Conservation (phyloP, 2,888 invertebrate genomes). For the Seira ritae region DNA sequence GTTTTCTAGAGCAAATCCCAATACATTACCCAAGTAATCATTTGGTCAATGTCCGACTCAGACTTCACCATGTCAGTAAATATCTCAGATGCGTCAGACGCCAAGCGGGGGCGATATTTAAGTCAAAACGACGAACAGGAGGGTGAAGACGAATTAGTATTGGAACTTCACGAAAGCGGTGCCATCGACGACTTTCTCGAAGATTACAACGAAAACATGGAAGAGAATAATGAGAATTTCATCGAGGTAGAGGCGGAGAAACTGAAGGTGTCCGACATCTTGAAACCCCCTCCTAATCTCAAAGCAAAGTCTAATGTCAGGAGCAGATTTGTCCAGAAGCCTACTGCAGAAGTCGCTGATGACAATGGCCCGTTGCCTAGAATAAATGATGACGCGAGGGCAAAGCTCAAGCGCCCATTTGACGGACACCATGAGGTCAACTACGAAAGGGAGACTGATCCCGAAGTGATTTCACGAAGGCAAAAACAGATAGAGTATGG, state of each 20-base stretch:
- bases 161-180: slow-evolving; percentile 44
- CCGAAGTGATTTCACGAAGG: slow-evolving; percentile 57
- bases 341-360: not conserved
- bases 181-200: slow-evolving; percentile 30
- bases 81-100: slow-evolving; percentile 30
- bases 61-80: no score
- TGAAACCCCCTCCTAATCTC: not conserved
- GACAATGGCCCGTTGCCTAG: no score
- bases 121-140: not conserved
- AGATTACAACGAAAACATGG: not conserved
- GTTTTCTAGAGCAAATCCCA: no score
- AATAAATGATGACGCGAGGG: no score
- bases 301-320: not conserved
- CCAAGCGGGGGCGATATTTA: slow-evolving; percentile 45
- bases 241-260: slow-evolving; percentile 27
- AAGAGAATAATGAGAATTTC: slow-evolving; percentile 3
- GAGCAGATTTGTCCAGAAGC: not conserved
- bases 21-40: no score
- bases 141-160: slow-evolving; percentile 44
- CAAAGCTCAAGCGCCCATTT: slow-evolving; percentile 47
- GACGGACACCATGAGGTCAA: slow-evolving; percentile 30
- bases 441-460: slow-evolving; percentile 70
- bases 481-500: slow-evolving; percentile 72
- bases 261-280: not conserved
- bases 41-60: no score